These are phyloP conservation scores for Scophthalmus maximus DNA, from an alignment of 2,113 vertebrate species.

Conservation along the genomic window DNA sequence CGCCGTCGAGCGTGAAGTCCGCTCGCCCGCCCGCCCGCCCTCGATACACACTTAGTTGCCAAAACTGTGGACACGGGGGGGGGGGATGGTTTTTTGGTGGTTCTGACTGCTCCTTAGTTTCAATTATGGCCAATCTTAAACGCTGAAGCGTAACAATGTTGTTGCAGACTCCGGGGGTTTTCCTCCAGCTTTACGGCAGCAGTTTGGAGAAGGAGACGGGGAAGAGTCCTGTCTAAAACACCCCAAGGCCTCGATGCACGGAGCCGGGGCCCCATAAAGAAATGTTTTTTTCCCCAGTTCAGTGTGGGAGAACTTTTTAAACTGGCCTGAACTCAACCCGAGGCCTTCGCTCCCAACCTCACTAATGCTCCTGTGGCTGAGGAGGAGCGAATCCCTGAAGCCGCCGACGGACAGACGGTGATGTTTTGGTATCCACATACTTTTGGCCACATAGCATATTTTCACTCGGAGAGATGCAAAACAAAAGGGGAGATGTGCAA, in stretches of 20 bases:
- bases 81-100: too few relatives aligned
- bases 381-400: too few relatives aligned
- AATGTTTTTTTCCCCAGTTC: too few relatives aligned
- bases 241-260: too few relatives aligned
- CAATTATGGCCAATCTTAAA: background rate
- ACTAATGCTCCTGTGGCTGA: background rate
- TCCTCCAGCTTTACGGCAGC: background rate
- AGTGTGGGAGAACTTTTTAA: too few relatives aligned
- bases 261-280: too few relatives aligned
- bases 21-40: too few relatives aligned
- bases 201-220: background rate
- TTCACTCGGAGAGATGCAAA: too few relatives aligned
- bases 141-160: background rate
- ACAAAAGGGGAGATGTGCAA: too few relatives aligned
- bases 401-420: background rate
- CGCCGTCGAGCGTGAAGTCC: background rate
- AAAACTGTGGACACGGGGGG: slow-evolving; percentile 1
- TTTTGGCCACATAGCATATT: background rate
- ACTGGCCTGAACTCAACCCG: too few relatives aligned
- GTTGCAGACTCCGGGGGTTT: background rate
- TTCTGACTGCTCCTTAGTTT: background rate
- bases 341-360: background rate
- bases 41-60: background rate
- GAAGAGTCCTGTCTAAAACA: too few relatives aligned
- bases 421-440: background rate